Percentiles rank a stretch among this genome's conserved stretches.
Evolutionary conservation across 2,113 vertebrate species (phyloP).

Genomic region (Carassius gibelio): DNA sequence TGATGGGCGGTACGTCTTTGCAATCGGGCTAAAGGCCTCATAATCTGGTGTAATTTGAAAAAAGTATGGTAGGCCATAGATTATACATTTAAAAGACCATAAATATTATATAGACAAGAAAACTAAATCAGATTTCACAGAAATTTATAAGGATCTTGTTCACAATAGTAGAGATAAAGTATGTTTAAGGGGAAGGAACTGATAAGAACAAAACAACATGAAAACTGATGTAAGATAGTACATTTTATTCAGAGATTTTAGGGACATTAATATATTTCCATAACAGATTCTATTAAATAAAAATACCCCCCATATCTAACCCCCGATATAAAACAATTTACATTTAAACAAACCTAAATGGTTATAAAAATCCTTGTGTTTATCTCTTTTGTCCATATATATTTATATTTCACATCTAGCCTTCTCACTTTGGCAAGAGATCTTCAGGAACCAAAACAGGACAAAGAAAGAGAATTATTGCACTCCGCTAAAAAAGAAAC

Average conservation of each 20-base stretch:
- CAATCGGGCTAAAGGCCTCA: not conserved
- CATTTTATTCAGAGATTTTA: conserved; percentile 75
- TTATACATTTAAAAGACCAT: not conserved
- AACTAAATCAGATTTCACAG: not conserved
- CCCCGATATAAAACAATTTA: conserved; percentile 87
- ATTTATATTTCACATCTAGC: conserved; percentile 23
- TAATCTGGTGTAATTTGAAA: not conserved
- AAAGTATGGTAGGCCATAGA: not conserved
- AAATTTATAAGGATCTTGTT: not conserved
- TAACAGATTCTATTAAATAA: conserved; percentile 87
- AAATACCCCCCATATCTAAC: conserved; percentile 78
- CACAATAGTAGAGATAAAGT: not conserved
- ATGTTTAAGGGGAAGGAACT: not conserved
- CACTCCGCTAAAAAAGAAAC: conserved; percentile 73
- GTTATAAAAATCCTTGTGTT: conserved; percentile 79
- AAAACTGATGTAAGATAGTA: conserved; percentile 68
- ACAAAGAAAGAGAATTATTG: conserved; percentile 80
- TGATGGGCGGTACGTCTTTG: not conserved
- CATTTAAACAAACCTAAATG: conserved; percentile 80
- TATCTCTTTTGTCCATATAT: conserved; percentile 46
- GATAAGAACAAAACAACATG: conserved; percentile 1
- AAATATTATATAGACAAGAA: not conserved
- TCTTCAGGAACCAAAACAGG: conserved; percentile 76
- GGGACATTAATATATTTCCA: conserved; percentile 75
- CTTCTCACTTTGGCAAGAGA: conserved; percentile 82